phyloP scores from a whole-genome alignment of 2,888 invertebrate genomes.

The Sialis fuliginosa region DNA sequence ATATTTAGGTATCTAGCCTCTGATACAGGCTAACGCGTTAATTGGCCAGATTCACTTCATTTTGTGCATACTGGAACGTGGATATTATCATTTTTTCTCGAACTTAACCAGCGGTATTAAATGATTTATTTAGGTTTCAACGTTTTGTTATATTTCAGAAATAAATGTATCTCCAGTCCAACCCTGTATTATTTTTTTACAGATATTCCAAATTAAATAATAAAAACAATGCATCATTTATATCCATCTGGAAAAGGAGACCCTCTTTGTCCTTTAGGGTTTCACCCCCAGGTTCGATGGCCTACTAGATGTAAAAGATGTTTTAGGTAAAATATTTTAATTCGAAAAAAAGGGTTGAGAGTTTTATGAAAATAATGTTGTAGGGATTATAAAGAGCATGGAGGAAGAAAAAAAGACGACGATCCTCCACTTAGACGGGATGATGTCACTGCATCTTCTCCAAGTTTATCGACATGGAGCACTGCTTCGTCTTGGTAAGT shows the following conservation, averaged over 20 bases:
- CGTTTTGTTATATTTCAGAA: too few species aligned
- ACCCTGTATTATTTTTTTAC: too few species aligned
- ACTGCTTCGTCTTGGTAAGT: constrained; percentile 34
- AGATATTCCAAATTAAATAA: background rate
- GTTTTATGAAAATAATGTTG: constrained; percentile 9
- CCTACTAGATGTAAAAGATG: constrained; percentile 86
- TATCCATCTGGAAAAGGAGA: constrained; percentile 70
- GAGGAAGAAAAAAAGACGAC: constrained; percentile 51
- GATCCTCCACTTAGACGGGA: constrained; percentile 31
- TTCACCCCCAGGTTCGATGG: constrained; percentile 88
- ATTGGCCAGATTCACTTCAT: too few species aligned
- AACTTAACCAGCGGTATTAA: too few species aligned
- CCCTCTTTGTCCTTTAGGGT: constrained; percentile 78
- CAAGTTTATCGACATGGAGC: constrained; percentile 51
- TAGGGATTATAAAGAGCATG: constrained; percentile 82
- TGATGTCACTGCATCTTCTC: constrained; percentile 53
- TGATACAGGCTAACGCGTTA: too few species aligned
- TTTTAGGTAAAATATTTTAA: constrained; percentile 39
- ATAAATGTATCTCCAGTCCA: too few species aligned
- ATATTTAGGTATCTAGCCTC: too few species aligned
- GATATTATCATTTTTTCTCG: too few species aligned
- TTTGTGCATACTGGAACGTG: too few species aligned
- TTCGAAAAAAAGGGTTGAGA: background rate
- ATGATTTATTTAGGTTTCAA: too few species aligned
- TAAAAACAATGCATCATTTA: constrained; percentile 48